Evolutionary conservation across 2,113 vertebrate genomes (phyloP).

Genomic region (Addax nasomaculatus): DNA sequence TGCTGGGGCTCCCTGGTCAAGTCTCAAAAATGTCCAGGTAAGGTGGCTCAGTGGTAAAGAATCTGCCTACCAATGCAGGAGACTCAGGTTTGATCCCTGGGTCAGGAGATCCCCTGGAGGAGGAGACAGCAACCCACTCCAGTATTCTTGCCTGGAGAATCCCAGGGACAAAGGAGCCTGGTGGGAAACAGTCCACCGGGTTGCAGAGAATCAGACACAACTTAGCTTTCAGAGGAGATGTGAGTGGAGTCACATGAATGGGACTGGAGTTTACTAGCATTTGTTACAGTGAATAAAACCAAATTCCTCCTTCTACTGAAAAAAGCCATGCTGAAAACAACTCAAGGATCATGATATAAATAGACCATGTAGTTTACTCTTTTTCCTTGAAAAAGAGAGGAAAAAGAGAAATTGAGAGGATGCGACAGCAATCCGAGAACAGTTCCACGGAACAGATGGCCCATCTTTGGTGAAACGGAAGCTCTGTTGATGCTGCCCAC

Average conservation of each 20-base stretch:
- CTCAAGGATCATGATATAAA: slow-evolving; percentile 37
- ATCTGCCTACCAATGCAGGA: neutral
- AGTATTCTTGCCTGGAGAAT: neutral
- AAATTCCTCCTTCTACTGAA: neutral
- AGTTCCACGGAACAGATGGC: slow-evolving; percentile 35
- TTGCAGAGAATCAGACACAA: neutral
- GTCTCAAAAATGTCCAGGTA: neutral
- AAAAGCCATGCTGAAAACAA: slow-evolving; percentile 26
- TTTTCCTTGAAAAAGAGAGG: neutral
- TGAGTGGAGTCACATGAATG: neutral
- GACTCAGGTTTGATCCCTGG: neutral
- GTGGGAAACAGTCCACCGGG: neutral
- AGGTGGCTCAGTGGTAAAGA: neutral
- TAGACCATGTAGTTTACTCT: slow-evolving; percentile 21
- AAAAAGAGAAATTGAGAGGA: neutral
- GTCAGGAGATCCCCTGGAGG: neutral
- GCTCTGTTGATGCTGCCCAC: slow-evolving; percentile 19
- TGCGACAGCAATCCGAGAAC: neutral
- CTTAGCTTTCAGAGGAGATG: neutral
- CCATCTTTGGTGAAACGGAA: neutral
- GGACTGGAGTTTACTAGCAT: neutral
- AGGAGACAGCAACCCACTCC: neutral
- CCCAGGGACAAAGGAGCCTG: neutral
- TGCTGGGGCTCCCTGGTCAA: neutral
- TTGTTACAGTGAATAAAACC: slow-evolving; percentile 29